Evolutionary conservation across 2,888 invertebrate genomes (phyloP), one percentile per base, ranked within the genome.

Genomic region (Oeneis ivallda): DNA sequence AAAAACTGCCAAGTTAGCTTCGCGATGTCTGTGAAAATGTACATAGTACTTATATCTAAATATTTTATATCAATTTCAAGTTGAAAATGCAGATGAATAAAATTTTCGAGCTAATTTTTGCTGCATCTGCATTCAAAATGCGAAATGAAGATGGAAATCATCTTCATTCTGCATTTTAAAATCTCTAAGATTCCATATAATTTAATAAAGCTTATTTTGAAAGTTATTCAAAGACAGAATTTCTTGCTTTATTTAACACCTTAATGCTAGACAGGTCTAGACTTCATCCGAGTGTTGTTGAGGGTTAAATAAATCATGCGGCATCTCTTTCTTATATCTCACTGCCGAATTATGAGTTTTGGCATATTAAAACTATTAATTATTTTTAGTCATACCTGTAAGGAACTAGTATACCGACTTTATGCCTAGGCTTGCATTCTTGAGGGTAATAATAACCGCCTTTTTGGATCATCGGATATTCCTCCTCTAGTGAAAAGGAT

Each of bases 1-100:
- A 80, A 98, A 96, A 64, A 95, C 92, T 64, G 95, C 93, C 50
- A 99, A 92, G 85, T 97, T 97, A 64, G 93, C 93, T 63, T 94
- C 94, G 49, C 97, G 93, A 77, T 94, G 93, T 65, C 96, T 93
- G 79, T 19, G 47, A 19, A 49, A 49, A 49, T 45, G 26, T 26
- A 26, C n/a, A n/a, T n/a, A n/a, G n/a, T n/a, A n/a, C n/a, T n/a
- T n/a, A 26, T 26, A 26, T 4, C 26, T 26, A 26, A 26, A 26
- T 26, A 5, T 26, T 4, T 26, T 26, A 26, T 26, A 26, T 26
- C 26, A 26, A 26, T 15, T 13, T 45, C 45, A 45, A 45, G 45
- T 7, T 15, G 15, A 45, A 45, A 45, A 45, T 45, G 43, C 43
- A 15, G 43, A 43, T n/a, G 45, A 15, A 45, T 45, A 45, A 15